Conservation (phyloP, 2,888 invertebrate genomes). For the Nycteola revayana region DNA sequence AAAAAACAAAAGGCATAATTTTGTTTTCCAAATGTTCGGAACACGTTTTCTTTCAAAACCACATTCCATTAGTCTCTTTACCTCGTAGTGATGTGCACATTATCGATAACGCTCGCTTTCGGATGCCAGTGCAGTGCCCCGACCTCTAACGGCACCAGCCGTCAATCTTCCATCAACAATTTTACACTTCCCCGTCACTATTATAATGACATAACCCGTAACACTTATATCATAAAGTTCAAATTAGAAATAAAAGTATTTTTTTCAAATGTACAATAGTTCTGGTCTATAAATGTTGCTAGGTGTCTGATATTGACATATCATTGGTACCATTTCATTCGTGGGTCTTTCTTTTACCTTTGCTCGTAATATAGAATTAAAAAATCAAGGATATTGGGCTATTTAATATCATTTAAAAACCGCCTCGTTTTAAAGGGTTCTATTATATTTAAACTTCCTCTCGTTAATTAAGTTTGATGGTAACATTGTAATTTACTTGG, state of each 20-base stretch:
- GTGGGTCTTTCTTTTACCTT: constrained; percentile 37
- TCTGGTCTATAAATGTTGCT: constrained; percentile 31
- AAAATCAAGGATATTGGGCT: constrained; percentile 27
- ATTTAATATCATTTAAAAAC: constrained; percentile 17
- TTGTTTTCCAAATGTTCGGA: constrained; percentile 37
- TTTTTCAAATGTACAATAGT: constrained; percentile 18
- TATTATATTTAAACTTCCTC: constrained; percentile 33
- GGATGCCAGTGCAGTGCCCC: constrained; percentile 59
- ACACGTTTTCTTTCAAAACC: constrained; percentile 65
- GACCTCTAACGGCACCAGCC: constrained; percentile 64
- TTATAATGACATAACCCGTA: constrained; percentile 41
- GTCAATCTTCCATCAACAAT: constrained; percentile 68
- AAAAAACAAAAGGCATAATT: constrained; percentile 35
- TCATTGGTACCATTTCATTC: constrained; percentile 43
- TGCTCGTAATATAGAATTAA: constrained; percentile 15
- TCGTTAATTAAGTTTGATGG: constrained; percentile 33
- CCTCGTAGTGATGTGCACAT: constrained; percentile 61
- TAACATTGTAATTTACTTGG: constrained; percentile 25
- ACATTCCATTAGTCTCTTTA: constrained; percentile 63
- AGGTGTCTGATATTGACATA: constrained; percentile 61
- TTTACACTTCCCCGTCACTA: constrained; percentile 46
- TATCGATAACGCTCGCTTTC: constrained; percentile 63
- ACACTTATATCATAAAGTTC: constrained; percentile 38
- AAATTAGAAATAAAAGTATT: constrained; percentile 26
- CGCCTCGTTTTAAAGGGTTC: constrained; percentile 18